Percentiles rank a stretch among this genome's conserved stretches.
Conservation (phyloP, 2,888 invertebrate species). For the Aelia acuminata region DNA sequence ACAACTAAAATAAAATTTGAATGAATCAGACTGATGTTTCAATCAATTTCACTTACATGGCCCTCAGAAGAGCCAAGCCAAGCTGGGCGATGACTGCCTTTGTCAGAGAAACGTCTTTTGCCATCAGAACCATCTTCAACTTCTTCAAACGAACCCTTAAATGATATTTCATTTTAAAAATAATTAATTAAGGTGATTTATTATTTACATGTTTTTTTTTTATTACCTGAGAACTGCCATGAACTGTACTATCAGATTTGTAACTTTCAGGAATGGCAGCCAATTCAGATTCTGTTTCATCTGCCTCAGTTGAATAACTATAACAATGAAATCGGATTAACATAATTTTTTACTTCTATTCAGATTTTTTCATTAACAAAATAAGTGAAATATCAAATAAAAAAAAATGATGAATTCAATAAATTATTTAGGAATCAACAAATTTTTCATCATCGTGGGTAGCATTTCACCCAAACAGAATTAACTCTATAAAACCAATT, state of each 20-base stretch:
- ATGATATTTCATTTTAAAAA: background rate
- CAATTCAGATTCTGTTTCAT: constrained; percentile 89
- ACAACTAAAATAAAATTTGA: too few species aligned
- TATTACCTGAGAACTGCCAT: constrained; percentile 78
- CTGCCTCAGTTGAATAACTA: constrained; percentile 75
- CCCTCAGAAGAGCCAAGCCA: constrained; percentile 76
- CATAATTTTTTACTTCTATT: background rate
- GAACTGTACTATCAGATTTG: constrained; percentile 88
- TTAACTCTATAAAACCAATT: background rate
- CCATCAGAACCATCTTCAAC: constrained; percentile 65
- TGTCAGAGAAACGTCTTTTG: constrained; percentile 68
- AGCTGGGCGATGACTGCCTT: constrained; percentile 69
- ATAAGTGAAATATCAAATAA: background rate
- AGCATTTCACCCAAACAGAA: background rate
- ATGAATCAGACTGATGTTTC: background rate
- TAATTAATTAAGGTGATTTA: background rate
- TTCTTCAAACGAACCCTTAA: constrained; percentile 79
- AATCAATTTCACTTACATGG: constrained; percentile 68
- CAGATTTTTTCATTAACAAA: too few species aligned
- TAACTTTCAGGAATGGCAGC: constrained; percentile 89
- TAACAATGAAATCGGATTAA: background rate
- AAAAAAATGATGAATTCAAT: background rate
- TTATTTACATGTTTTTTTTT: background rate
- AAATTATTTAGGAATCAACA: background rate
- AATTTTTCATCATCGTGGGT: background rate